A percentile compares a stretch with the other conserved stretches of the same genome.
These are phyloP conservation scores for Drosophila mulleri DNA, from an alignment of 2,888 invertebrate species.

Conservation along the genomic window DNA sequence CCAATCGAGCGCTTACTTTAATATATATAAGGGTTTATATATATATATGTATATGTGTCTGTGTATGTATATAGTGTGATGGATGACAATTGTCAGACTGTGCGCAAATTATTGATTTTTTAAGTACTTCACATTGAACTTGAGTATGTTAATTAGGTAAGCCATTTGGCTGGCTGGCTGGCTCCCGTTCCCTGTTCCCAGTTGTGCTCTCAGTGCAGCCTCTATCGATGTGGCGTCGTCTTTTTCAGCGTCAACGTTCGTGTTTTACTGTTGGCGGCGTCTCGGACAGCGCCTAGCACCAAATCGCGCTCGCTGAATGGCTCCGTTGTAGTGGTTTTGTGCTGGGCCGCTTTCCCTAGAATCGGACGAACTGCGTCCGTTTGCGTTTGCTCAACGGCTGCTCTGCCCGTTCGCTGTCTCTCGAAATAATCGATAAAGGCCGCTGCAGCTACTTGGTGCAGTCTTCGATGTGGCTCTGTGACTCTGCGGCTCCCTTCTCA, in stretches of 20 bases:
- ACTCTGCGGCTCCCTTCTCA: constrained; percentile 16
- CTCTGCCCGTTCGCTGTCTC: background rate
- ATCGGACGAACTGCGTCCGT: constrained; percentile 44
- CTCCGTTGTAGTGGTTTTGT: constrained; percentile 85
- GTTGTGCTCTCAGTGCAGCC: background rate
- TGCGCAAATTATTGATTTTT: constrained; percentile 81
- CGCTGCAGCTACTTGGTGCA: constrained; percentile 11
- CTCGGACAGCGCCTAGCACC: constrained; percentile 81
- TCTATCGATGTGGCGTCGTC: constrained; percentile 85
- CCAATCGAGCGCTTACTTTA: constrained; percentile 2
- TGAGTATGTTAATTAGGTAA: constrained; percentile 83
- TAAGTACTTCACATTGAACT: constrained; percentile 84
- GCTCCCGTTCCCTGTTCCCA: background rate
- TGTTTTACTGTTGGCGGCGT: constrained; percentile 77
- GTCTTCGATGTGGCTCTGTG: constrained; percentile 3
- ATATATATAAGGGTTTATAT: constrained; percentile 5
- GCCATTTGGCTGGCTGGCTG: constrained; percentile 69
- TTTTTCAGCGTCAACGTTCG: constrained; percentile 79
- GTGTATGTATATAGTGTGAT: constrained; percentile 1
- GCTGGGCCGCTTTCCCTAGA: constrained; percentile 58
- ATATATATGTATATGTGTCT: background rate
- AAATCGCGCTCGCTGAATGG: constrained; percentile 79
- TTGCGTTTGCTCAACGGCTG: background rate
- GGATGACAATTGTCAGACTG: constrained; percentile 14
- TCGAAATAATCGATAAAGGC: constrained; percentile 30